Evolutionary conservation across 2,797 vertebrate species (phyloP).

Genomic region (Cirrhinus molitorella): DNA sequence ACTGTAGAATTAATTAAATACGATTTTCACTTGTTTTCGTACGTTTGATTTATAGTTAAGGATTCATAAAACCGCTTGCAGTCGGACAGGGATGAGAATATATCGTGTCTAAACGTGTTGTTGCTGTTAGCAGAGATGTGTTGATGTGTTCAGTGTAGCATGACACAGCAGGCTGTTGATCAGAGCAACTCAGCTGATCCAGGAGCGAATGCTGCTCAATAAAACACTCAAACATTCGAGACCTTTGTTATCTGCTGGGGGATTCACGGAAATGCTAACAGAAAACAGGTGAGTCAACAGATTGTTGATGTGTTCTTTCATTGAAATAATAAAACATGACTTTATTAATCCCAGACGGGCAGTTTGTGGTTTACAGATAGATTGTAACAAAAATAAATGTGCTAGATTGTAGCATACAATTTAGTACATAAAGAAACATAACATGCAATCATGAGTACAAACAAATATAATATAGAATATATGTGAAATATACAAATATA

Average conservation of each 20-base stretch:
- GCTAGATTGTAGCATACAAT: background rate
- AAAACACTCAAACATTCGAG: background rate
- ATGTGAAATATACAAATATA: background rate
- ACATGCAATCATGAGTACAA: background rate
- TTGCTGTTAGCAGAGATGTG: background rate
- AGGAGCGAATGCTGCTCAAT: background rate
- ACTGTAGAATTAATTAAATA: background rate
- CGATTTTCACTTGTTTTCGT: background rate
- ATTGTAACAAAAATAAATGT: background rate
- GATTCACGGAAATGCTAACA: conserved; percentile 74
- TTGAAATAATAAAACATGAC: background rate
- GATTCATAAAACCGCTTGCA: background rate
- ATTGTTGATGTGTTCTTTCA: background rate
- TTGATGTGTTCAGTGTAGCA: conserved; percentile 15
- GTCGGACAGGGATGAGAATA: background rate
- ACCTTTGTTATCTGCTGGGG: background rate
- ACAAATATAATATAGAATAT: background rate
- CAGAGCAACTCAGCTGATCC: conserved; percentile 9
- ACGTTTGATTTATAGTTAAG: background rate
- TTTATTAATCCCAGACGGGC: background rate
- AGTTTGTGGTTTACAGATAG: background rate
- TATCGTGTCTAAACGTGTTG: background rate
- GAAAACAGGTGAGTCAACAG: conserved; percentile 74
- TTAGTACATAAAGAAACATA: background rate
- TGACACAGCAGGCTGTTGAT: conserved; percentile 41